Evolutionary conservation across 1,140 invertebrate species (phyloP).

Genomic region (Camponotus floridanus): DNA sequence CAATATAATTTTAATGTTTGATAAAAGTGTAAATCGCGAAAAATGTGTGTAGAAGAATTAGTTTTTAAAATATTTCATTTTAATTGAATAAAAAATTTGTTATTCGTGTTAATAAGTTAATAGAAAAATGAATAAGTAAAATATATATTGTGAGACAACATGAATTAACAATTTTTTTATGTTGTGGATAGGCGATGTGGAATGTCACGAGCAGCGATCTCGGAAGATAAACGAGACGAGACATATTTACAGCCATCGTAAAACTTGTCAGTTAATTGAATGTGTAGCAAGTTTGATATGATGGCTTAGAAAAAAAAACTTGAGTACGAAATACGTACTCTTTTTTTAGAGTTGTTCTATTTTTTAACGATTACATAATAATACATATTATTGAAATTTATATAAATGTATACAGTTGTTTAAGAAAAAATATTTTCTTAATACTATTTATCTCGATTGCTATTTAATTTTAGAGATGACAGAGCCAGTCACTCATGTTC

Average conservation of each 20-base stretch:
- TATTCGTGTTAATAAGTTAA: not conserved
- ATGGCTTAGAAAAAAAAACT: conserved; percentile 1
- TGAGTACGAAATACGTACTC: not conserved
- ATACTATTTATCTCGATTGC: not conserved
- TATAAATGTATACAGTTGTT: not conserved
- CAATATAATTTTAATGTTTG: conserved; percentile 15
- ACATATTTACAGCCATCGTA: conserved; percentile 74
- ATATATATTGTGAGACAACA: not conserved
- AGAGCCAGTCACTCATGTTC: conserved; percentile 33
- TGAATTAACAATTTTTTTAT: conserved; percentile 17
- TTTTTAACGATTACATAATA: conserved; percentile 19
- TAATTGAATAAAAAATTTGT: conserved; percentile 1
- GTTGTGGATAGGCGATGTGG: conserved; percentile 16
- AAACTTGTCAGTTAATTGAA: conserved; percentile 73
- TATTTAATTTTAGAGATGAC: conserved; percentile 45
- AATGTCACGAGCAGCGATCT: conserved; percentile 39
- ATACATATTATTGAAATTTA: not conserved
- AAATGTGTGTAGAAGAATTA: not conserved
- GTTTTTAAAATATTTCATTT: not conserved
- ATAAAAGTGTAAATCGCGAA: not conserved
- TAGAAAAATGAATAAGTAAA: not conserved
- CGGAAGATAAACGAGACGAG: conserved; percentile 54
- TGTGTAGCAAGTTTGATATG: conserved; percentile 57
- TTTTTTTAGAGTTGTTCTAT: conserved; percentile 20
- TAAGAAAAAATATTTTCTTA: not conserved